Percentiles rank a stretch among this genome's conserved stretches.
phyloP scores from a whole-genome alignment of 1,140 invertebrate genomes.

The Sitodiplosis mosellana region DNA sequence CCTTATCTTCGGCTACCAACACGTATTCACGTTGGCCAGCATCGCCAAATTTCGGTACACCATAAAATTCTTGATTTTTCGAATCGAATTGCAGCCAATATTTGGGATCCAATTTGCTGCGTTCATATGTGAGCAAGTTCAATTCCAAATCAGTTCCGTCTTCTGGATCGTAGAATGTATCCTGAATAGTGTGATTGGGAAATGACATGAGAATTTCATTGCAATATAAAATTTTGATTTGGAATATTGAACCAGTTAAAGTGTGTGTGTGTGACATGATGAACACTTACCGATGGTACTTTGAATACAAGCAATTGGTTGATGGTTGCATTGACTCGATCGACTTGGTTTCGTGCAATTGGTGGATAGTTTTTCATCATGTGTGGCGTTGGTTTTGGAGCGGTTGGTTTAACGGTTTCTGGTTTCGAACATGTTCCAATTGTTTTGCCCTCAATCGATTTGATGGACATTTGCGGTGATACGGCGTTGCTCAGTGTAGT shows the following conservation, averaged over 20 bases:
- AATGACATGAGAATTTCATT: neutral
- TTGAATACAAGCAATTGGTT: conserved; percentile 59
- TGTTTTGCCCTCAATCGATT: conserved; percentile 37
- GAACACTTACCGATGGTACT: conserved; percentile 47
- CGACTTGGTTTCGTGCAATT: conserved; percentile 62
- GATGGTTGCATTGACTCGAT: conserved; percentile 58
- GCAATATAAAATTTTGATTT: too few relatives aligned
- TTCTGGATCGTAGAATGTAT: conserved; percentile 79
- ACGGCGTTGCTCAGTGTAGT: conserved; percentile 32
- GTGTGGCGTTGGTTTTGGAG: conserved; percentile 30
- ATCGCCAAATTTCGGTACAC: conserved; percentile 50
- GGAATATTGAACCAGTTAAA: too few relatives aligned
- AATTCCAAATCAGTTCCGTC: conserved; percentile 60
- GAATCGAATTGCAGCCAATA: conserved; percentile 80
- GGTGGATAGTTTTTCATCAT: conserved; percentile 48
- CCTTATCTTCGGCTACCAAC: conserved; percentile 45
- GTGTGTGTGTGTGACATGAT: neutral
- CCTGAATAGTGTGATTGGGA: conserved; percentile 28
- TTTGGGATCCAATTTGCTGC: conserved; percentile 39
- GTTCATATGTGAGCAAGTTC: conserved; percentile 50
- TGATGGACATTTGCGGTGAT: conserved; percentile 40
- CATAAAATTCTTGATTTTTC: conserved; percentile 78
- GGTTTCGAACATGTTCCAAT: conserved; percentile 39
- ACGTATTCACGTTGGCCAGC: conserved; percentile 56
- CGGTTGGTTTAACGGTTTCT: conserved; percentile 15